A percentile compares a stretch with the other conserved stretches of the same genome.
Evolutionary conservation across 2,888 invertebrate genomes (phyloP).

Genomic region (Dyspetes luteomarginatus): DNA sequence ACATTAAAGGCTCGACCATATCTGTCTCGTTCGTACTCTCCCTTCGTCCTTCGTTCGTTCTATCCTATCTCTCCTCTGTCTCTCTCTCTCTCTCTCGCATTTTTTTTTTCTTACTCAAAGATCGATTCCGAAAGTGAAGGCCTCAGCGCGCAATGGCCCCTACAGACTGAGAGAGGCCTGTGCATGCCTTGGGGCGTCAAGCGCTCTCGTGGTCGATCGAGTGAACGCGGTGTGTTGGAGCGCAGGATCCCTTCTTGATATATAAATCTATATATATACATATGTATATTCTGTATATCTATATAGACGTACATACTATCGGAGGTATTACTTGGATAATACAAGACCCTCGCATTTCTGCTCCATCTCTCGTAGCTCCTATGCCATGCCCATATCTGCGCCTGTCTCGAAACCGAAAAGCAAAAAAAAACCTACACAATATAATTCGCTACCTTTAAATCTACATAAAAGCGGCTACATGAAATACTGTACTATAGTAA

Average conservation of each 20-base stretch:
- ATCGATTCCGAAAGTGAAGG: constrained; percentile 58
- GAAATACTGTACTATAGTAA: neutral
- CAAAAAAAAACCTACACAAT: neutral
- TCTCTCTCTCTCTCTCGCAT: constrained; percentile 10
- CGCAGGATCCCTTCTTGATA: constrained; percentile 46
- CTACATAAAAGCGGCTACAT: too few relatives aligned
- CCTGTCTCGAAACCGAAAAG: neutral
- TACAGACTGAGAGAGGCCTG: constrained; percentile 20
- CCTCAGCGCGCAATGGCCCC: constrained; percentile 57
- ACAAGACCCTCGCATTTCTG: constrained; percentile 19
- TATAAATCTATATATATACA: neutral
- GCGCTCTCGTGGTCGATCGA: constrained; percentile 61
- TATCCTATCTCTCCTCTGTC: neutral
- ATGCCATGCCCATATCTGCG: neutral
- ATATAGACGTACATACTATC: neutral
- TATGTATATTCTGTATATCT: neutral
- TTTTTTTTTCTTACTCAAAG: constrained; percentile 33
- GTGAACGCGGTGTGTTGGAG: constrained; percentile 53
- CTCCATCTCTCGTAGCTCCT: neutral
- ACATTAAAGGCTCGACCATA: constrained; percentile 16
- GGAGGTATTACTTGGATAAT: constrained; percentile 21
- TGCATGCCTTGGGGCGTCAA: constrained; percentile 47
- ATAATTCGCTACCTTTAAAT: neutral
- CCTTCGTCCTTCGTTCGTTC: constrained; percentile 24
- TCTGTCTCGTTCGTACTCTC: constrained; percentile 44